Percentiles rank a stretch among this genome's conserved stretches.
phyloP scores from a whole-genome alignment of 2,797 vertebrate genomes.

The Sitta carolinensis region DNA sequence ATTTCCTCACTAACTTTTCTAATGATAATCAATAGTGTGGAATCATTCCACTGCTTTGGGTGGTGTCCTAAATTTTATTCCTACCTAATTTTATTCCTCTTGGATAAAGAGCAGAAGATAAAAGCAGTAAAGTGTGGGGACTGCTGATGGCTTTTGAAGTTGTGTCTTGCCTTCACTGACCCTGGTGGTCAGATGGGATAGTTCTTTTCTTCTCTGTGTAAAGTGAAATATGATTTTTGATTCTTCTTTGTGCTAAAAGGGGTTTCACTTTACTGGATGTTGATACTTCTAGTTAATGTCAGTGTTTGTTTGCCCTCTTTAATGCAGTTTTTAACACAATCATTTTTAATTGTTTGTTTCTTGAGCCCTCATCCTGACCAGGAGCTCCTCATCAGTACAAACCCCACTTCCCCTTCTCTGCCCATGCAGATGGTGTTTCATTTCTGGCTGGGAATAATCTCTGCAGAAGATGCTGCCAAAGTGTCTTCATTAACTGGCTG shows the following conservation, averaged over 20 bases:
- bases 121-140: neutral
- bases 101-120: neutral
- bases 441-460: neutral
- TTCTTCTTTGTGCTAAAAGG: neutral
- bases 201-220: neutral
- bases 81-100: neutral
- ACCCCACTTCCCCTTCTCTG: neutral
- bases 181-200: rapidly evolving
- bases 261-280: neutral
- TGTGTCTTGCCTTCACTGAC: neutral
- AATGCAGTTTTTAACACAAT: neutral
- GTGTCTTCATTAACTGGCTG: neutral
- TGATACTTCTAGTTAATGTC: neutral
- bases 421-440: neutral
- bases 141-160: neutral
- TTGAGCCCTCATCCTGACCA: neutral
- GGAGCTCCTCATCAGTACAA: neutral
- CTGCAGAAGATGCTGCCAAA: constrained; percentile 2
- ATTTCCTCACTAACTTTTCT: neutral
- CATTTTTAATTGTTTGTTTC: neutral
- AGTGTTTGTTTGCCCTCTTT: neutral
- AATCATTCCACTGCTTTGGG: neutral
- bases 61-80: neutral
- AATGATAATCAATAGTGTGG: neutral
- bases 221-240: neutral